Conservation (phyloP, 2,113 vertebrate genomes). For the Pelobates fuscus region DNA sequence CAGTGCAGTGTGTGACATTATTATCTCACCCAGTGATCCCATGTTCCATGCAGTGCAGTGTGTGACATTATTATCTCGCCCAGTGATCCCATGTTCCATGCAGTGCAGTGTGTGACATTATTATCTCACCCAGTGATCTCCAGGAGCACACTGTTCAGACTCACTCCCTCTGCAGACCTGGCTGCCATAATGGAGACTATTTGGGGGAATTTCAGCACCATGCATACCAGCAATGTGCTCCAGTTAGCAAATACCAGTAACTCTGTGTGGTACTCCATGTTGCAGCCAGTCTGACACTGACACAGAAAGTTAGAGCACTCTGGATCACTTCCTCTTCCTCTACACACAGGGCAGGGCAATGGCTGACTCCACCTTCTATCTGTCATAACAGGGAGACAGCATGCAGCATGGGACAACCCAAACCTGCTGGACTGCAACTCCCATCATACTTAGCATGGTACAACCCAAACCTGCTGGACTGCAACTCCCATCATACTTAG, state of each 20-base stretch:
- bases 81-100: constrained; percentile 49
- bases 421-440: neutral
- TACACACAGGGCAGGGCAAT: too few species aligned
- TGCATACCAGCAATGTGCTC: constrained; percentile 79
- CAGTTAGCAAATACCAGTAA: constrained; percentile 71
- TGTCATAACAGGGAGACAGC: neutral
- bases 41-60: too few species aligned
- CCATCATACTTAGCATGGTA: neutral
- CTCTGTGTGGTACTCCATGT: neutral
- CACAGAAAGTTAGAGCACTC: neutral
- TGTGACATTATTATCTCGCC: constrained; percentile 69
- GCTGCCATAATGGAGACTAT: constrained; percentile 76
- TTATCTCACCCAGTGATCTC: constrained; percentile 85
- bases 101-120: neutral
- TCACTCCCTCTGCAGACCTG: constrained; percentile 75
- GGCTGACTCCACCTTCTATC: neutral
- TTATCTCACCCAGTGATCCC: too few species aligned
- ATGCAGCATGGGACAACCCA: neutral
- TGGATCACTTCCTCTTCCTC: neutral
- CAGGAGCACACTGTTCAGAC: constrained; percentile 79
- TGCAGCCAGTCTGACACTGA: neutral
- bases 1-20: too few species aligned
- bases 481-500: neutral
- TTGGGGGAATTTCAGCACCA: constrained; percentile 89
- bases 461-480: neutral